phyloP scores from a whole-genome alignment of 2,888 invertebrate species.

The Lottia scabra region DNA sequence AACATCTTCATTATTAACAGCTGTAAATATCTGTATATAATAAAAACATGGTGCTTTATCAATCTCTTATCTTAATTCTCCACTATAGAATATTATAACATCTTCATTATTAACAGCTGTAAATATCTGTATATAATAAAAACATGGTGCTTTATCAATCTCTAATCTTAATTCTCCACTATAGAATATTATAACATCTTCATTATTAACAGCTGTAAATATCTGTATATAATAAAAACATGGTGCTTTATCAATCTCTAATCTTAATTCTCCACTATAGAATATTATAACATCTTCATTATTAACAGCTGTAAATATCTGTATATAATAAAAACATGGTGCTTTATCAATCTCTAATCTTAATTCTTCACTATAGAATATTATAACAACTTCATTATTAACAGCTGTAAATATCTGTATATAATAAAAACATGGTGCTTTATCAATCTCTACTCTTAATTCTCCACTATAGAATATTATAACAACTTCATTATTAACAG shows the following conservation, averaged over 20 bases:
- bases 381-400: too few species aligned
- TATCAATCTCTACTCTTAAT: slow-evolving; percentile 8
- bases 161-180: too few species aligned
- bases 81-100: slow-evolving; percentile 1
- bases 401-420: too few species aligned
- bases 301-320: not conserved
- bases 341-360: too few species aligned
- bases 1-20: not conserved
- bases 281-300: not conserved
- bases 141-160: too few species aligned
- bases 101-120: not conserved
- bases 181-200: not conserved
- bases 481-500: not conserved
- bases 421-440: not conserved
- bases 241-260: not conserved
- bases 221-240: not conserved
- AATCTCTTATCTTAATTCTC: slow-evolving; percentile 5
- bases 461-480: slow-evolving; percentile 10
- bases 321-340: too few species aligned
- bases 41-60: not conserved
- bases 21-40: too few species aligned
- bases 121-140: too few species aligned
- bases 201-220: not conserved
- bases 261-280: slow-evolving; percentile 4
- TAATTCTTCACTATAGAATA: too few species aligned